These are phyloP conservation scores for Sminthurinus aureus DNA, from an alignment of 2,888 invertebrate species.

Conservation along the genomic window DNA sequence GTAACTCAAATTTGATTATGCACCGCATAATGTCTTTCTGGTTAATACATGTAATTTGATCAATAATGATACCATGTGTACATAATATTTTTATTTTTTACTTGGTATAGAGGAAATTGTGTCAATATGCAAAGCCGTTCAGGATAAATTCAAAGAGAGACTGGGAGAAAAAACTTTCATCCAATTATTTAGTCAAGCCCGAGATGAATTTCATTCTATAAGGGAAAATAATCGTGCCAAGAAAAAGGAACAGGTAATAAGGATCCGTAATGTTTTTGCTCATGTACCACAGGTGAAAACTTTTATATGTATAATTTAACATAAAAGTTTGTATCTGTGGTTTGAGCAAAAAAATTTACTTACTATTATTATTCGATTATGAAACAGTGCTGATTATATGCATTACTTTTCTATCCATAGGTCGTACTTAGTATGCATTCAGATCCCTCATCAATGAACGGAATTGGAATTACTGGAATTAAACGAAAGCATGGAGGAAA, in stretches of 20 bases:
- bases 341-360: too few relatives aligned
- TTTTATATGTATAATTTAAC: too few relatives aligned
- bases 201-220: constrained; percentile 11
- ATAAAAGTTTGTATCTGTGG: too few relatives aligned
- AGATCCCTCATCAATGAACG: neutral
- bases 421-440: neutral
- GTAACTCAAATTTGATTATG: too few relatives aligned
- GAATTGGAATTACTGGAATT: neutral
- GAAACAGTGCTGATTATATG: neutral
- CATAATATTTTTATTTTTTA: constrained; percentile 6
- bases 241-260: constrained; percentile 36
- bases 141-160: constrained; percentile 19
- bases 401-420: neutral
- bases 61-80: too few relatives aligned
- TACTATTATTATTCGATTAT: too few relatives aligned
- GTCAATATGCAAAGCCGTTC: constrained; percentile 21
- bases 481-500: neutral
- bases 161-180: constrained; percentile 24
- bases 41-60: too few relatives aligned
- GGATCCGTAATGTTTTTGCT: too few relatives aligned
- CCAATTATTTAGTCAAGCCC: constrained; percentile 1
- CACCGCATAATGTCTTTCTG: too few relatives aligned
- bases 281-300: neutral
- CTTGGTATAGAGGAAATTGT: neutral
- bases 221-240: constrained; percentile 30